Percentiles rank a stretch among this genome's conserved stretches.
These are phyloP conservation scores for Perizoma flavofasciatum DNA, from an alignment of 2,888 invertebrate species.

Conservation along the genomic window DNA sequence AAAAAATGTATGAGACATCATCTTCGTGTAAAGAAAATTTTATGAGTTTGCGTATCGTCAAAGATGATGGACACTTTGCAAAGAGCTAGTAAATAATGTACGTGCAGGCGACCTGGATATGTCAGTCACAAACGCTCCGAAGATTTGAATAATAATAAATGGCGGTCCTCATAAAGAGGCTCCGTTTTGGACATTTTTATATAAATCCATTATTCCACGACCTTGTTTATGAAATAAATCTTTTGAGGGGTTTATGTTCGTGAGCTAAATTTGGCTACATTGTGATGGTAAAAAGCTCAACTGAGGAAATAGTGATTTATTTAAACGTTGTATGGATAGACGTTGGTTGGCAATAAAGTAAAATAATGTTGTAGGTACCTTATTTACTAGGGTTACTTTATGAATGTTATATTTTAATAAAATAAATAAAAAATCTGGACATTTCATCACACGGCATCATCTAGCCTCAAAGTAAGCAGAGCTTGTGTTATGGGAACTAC, in stretches of 20 bases:
- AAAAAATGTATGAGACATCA: background rate
- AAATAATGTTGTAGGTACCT: too few relatives aligned
- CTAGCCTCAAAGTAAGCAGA: too few relatives aligned
- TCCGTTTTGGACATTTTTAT: conserved; percentile 27
- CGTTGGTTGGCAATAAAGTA: too few relatives aligned
- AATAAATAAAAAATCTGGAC: too few relatives aligned
- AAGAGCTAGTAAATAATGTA: conserved; percentile 4
- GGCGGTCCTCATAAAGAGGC: conserved; percentile 32
- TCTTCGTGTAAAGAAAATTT: background rate
- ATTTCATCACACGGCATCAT: too few relatives aligned
- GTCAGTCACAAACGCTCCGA: conserved; percentile 26
- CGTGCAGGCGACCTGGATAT: conserved; percentile 40
- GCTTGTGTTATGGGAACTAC: too few relatives aligned
- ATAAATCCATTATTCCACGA: conserved; percentile 12
- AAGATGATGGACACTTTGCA: background rate
- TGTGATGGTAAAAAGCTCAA: conserved; percentile 15
- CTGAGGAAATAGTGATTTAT: conserved; percentile 7
- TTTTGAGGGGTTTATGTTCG: conserved; percentile 23
- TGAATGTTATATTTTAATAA: too few relatives aligned
- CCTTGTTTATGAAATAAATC: conserved; percentile 24
- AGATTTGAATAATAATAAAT: conserved; percentile 46
- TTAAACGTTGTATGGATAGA: conserved; percentile 35
- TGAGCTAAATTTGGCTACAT: conserved; percentile 21
- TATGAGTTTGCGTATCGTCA: background rate
- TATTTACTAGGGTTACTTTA: too few relatives aligned